Conservation (phyloP, 2,797 vertebrate genomes). For the Cichlasoma orientale region DNA sequence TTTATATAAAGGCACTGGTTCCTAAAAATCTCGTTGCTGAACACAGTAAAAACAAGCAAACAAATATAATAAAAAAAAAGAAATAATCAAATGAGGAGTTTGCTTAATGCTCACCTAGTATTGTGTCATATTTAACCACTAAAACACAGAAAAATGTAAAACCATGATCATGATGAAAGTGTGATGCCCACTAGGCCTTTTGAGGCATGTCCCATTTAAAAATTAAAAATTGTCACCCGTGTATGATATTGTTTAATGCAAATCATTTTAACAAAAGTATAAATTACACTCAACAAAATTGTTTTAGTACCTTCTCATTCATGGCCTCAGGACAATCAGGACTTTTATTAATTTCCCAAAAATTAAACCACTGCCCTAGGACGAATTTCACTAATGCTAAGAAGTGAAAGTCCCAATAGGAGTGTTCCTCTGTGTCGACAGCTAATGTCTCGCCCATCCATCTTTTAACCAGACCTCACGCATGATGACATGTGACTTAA, state of each 20-base stretch:
- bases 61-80: not conserved
- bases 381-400: slow-evolving; percentile 5
- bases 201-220: not conserved
- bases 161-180: not conserved
- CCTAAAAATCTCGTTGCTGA: not conserved
- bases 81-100: not conserved
- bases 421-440: slow-evolving; percentile 31
- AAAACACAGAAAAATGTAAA: not conserved
- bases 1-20: not conserved
- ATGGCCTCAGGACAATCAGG: not conserved
- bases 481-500: slow-evolving; percentile 71
- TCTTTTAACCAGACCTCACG: slow-evolving; percentile 61
- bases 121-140: not conserved
- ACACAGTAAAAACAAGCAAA: not conserved
- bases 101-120: not conserved
- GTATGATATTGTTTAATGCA: not conserved
- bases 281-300: not conserved
- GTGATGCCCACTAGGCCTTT: not conserved
- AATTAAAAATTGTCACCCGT: not conserved
- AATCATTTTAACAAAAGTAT: not conserved
- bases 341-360: not conserved
- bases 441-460: slow-evolving; percentile 61
- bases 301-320: not conserved
- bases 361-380: not conserved
- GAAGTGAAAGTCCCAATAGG: slow-evolving; percentile 37